phyloP scores from a whole-genome alignment of 2,888 invertebrate genomes.

The Xestoiulus laeticollis region DNA sequence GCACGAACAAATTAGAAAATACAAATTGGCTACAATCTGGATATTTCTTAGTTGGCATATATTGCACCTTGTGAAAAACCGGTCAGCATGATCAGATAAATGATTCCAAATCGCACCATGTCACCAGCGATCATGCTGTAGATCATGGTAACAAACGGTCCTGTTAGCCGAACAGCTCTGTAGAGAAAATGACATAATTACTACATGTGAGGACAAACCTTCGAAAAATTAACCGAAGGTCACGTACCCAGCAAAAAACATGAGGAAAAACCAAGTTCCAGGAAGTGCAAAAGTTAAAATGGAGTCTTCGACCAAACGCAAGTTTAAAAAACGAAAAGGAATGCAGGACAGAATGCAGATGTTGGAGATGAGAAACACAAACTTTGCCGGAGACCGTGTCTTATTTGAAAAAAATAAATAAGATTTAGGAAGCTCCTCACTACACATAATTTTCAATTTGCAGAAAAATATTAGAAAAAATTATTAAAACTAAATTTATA shows the following conservation, averaged over 20 bases:
- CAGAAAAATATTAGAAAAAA: too few relatives aligned
- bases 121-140: conserved; percentile 99
- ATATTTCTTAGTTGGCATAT: neutral
- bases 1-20: neutral
- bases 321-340: conserved; percentile 76
- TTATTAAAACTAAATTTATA: neutral
- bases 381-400: conserved; percentile 94
- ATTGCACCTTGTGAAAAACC: conserved; percentile 93
- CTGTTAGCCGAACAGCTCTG: conserved; percentile 92
- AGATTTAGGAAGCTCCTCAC: neutral
- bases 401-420: conserved; percentile 65
- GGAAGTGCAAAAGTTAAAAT: conserved; percentile 92
- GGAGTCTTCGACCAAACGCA: conserved; percentile 83
- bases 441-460: too few relatives aligned
- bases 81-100: conserved; percentile 91
- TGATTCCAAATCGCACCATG: conserved; percentile 97
- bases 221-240: neutral
- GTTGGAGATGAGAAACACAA: conserved; percentile 91
- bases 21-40: neutral
- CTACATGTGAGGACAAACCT: neutral
- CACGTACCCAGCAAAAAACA: conserved; percentile 98
- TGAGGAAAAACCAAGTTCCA: conserved; percentile 95
- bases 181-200: conserved; percentile 57
- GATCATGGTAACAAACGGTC: conserved; percentile 99
- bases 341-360: conserved; percentile 88